Conservation (phyloP, 1,140 invertebrate genomes). For the Paramacrobiotus metropolitanus region DNA sequence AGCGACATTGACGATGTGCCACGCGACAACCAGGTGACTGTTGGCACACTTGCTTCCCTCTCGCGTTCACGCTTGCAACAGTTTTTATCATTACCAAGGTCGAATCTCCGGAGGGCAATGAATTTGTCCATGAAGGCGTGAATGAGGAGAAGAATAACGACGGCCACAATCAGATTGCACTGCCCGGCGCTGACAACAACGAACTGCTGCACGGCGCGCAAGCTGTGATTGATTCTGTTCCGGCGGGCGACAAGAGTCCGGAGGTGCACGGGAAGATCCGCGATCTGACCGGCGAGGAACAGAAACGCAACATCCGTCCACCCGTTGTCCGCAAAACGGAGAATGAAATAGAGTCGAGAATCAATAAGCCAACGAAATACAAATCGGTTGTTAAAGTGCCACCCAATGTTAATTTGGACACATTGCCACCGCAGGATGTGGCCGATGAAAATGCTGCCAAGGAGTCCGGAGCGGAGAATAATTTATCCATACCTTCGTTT, state of each 20-base stretch:
- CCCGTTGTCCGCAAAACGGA: background rate
- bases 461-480: conserved; percentile 4
- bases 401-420: no score
- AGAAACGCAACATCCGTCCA: background rate
- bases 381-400: no score
- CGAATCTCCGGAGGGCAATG: background rate
- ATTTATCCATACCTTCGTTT: background rate
- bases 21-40: background rate
- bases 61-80: background rate
- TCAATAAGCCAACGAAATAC: no score
- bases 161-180: background rate
- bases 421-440: no score
- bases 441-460: background rate
- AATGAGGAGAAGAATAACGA: background rate
- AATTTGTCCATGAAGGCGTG: background rate
- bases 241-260: background rate
- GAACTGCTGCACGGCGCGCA: background rate
- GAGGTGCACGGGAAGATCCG: background rate
- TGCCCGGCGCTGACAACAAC: background rate
- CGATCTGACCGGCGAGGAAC: background rate
- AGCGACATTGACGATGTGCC: background rate
- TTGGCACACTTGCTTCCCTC: background rate
- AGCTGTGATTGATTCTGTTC: background rate
- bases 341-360: background rate
- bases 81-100: background rate